Base-by-base conservation (phyloP, 2,888 invertebrate species). In the Caenorhabditis auriculariae region DNA sequence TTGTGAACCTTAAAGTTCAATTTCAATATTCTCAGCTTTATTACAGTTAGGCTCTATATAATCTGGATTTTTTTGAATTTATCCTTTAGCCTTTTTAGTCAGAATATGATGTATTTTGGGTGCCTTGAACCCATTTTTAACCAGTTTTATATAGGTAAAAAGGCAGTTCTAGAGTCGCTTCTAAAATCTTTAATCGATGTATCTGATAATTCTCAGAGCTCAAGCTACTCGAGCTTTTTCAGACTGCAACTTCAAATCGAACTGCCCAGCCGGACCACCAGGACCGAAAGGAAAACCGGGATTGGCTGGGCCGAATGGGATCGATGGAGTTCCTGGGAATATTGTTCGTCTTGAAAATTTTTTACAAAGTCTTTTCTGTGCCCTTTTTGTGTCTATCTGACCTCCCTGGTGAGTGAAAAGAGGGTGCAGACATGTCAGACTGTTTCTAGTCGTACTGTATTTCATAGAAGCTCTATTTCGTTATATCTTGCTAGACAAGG, bases 191-290 rank as follows among this genome's bases (percentile, higher is more conserved):
- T 12, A 9, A n/a, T n/a, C 38, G 39, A 26, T 39, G 24, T 23
- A 4, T 12, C 9, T 17, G 9, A 42, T 35, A n/a, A n/a, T 32
- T 32, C 9, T 9, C 9, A 12, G 9, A 9, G 35, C 9, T 32
- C 9, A 32, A 12, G 35, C 9, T 32, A 32, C 35, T 32, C n/a
- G 35, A n/a, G n/a, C 15, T 12, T 17, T 57, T 47, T 9, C 46
- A 69, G 69, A 66, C 45, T 69, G 69, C 49, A 57, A 66, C 29
- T 19, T 54, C 1, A 53, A 52, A 26, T 59, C 63, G 41, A 66
- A 66, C 12, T 69, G 69, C 15, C 66, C 69, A 15, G 56, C 61
- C 4, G 69, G 69, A 3, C 66, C 66, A 27, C 41, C 66, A 1
- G 69, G 69, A 21, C 54, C 66, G 21, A 55, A 58, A 41, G 69